Evolutionary conservation across 2,888 invertebrate species (phyloP).

Genomic region (Ganaspis brasiliensis): DNA sequence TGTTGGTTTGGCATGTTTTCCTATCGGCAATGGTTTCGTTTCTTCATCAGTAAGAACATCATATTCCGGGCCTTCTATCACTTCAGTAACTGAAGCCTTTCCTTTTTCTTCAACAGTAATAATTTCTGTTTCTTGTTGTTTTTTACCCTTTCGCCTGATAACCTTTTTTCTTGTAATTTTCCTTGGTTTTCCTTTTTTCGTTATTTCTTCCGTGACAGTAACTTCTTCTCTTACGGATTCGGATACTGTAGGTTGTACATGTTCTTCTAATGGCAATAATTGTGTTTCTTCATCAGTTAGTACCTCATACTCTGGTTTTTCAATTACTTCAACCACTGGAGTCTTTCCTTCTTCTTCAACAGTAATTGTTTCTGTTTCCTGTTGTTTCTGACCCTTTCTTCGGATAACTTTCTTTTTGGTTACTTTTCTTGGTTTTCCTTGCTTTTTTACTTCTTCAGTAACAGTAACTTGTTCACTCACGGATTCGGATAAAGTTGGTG

Average conservation of each 20-base stretch:
- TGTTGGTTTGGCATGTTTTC: conserved; percentile 73
- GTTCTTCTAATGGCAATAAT: conserved; percentile 78
- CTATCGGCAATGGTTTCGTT: conserved; percentile 72
- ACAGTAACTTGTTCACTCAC: conserved; percentile 60
- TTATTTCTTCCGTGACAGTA: conserved; percentile 67
- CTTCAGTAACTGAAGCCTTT: conserved; percentile 79
- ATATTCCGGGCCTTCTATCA: conserved; percentile 79
- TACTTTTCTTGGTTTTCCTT: conserved; percentile 67
- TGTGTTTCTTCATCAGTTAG: conserved; percentile 74
- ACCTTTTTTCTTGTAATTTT: conserved; percentile 76
- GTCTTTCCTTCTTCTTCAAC: conserved; percentile 78
- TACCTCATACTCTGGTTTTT: conserved; percentile 75
- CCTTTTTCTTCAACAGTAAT: conserved; percentile 77
- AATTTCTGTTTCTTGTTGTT: conserved; percentile 78
- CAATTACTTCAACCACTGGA: conserved; percentile 79
- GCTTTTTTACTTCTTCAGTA: conserved; percentile 74
- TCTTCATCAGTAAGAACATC: conserved; percentile 71
- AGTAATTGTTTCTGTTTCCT: conserved; percentile 79
- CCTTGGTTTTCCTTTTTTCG: not conserved
- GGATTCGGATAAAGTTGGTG: not conserved
- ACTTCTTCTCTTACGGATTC: conserved; percentile 64
- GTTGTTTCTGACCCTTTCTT: conserved; percentile 77
- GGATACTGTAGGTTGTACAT: conserved; percentile 71
- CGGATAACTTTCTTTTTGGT: conserved; percentile 74
- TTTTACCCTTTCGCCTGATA: conserved; percentile 77